These are phyloP conservation scores for Plebejus argus DNA, from an alignment of 2,888 invertebrate species.

Conservation along the genomic window DNA sequence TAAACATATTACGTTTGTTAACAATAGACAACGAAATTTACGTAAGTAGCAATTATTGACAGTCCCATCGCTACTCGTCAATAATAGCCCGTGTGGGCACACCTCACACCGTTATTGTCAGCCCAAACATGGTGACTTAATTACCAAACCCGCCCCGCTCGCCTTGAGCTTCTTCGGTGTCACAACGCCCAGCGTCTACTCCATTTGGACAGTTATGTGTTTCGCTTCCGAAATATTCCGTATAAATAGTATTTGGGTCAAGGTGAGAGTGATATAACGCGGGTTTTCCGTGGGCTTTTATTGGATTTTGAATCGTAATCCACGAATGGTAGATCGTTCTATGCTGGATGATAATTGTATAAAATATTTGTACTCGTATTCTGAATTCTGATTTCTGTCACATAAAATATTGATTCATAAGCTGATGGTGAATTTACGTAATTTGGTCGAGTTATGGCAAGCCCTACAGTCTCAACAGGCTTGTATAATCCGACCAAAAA, in stretches of 20 bases:
- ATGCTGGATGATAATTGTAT: too few species aligned
- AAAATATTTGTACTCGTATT: too few species aligned
- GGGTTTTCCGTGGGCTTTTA: not conserved
- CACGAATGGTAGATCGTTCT: not conserved
- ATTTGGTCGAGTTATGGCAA: too few species aligned
- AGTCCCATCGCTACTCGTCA: not conserved
- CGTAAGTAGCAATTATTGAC: constrained; percentile 7
- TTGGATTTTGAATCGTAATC: not conserved
- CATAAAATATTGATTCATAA: too few species aligned
- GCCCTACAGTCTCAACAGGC: too few species aligned
- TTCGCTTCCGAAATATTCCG: constrained; percentile 30
- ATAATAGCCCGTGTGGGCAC: not conserved
- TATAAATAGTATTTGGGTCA: not conserved
- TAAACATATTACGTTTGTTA: not conserved
- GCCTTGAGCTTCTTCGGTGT: constrained; percentile 35
- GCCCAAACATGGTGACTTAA: constrained; percentile 30
- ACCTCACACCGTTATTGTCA: constrained; percentile 24
- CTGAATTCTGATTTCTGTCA: too few species aligned
- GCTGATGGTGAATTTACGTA: too few species aligned
- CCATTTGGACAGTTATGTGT: constrained; percentile 19
- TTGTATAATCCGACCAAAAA: too few species aligned
- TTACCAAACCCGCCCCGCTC: constrained; percentile 31
- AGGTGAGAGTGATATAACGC: constrained; percentile 26
- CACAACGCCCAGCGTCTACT: constrained; percentile 20
- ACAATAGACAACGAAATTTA: constrained; percentile 1